Evolutionary conservation across 2,113 vertebrate genomes (phyloP), one percentile per base, ranked within the genome.

Genomic region (Nothobranchius furzeri): DNA sequence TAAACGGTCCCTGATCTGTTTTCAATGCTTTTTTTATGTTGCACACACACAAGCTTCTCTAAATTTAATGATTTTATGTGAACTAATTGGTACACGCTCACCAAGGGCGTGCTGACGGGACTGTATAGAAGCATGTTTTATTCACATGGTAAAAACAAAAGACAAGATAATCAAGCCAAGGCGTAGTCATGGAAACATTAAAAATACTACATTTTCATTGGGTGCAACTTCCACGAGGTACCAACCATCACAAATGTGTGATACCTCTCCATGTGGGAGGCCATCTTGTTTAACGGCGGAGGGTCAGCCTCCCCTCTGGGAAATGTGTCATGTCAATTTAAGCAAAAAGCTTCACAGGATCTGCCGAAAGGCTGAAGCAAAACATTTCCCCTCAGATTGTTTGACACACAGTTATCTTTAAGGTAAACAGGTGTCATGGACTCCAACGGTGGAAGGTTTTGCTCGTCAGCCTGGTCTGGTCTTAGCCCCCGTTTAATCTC

Each of bases 301-400:
- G 37, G 54, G 73, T 74, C 67, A 48, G 9, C 30, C 52, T n/a
- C 64, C 43, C 54, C 75, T 55, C 76, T 37, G 77, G 71, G 59
- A 62, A 42, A 73, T 58, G 68, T 60, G 42, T 60, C n/a, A 2
- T 53, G 24, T 50, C 47, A 49, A 77, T 71, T 73, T 64, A 64
- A 70, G 46, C 4, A 17, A 54, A 20, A 52, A 13, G 63, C 61
- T 49, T 53, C 54, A 42, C 57, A 7, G 47, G 48, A 75, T 64
- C 67, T 46, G 68, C 68, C 71, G 51, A 45, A 54, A 60, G 75
- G 68, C 56, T 46, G 25, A 35, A 60, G 55, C 55, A 58, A 46
- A 64, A 64, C 0, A 57, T 70, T 58, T 49, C 24, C 42, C 43
- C 12, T 61, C 51, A 62, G 55, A 68, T 61, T 54, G 68, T 75